phyloP scores from a whole-genome alignment of 2,113 vertebrate species.

The Phalacrocorax brasilianus region DNA sequence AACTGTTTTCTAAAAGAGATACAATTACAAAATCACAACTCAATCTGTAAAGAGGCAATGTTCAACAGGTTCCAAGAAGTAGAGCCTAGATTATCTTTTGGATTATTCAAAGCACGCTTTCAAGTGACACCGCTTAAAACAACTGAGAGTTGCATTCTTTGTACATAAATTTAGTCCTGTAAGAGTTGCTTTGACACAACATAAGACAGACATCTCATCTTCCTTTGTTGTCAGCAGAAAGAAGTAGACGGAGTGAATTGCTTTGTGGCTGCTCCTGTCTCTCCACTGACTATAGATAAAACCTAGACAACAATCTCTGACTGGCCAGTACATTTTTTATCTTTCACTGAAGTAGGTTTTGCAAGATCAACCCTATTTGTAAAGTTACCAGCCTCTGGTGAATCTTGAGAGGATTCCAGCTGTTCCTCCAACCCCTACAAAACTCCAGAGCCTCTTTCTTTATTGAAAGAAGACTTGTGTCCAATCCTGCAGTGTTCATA shows the following conservation, averaged over 20 bases:
- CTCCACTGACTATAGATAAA: neutral
- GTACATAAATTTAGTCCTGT: neutral
- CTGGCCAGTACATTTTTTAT: neutral
- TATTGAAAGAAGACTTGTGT: neutral
- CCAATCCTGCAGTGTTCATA: neutral
- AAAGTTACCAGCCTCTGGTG: neutral
- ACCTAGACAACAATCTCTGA: neutral
- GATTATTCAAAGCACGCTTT: neutral
- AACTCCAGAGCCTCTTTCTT: neutral
- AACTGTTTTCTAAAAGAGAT: neutral
- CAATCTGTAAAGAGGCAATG: neutral
- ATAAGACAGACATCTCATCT: neutral
- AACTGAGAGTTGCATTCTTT: neutral
- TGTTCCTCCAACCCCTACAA: neutral
- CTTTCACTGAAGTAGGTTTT: neutral
- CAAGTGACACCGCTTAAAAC: neutral
- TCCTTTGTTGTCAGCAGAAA: neutral
- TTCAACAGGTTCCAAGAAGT: neutral
- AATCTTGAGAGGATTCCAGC: neutral
- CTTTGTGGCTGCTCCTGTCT: neutral
- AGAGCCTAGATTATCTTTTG: neutral
- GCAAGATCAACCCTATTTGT: neutral
- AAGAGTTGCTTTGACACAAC: neutral
- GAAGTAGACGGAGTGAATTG: neutral
- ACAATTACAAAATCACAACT: constrained; percentile 16